Base-by-base conservation (phyloP, 2,888 invertebrate genomes). In the Pyralis farinalis region DNA sequence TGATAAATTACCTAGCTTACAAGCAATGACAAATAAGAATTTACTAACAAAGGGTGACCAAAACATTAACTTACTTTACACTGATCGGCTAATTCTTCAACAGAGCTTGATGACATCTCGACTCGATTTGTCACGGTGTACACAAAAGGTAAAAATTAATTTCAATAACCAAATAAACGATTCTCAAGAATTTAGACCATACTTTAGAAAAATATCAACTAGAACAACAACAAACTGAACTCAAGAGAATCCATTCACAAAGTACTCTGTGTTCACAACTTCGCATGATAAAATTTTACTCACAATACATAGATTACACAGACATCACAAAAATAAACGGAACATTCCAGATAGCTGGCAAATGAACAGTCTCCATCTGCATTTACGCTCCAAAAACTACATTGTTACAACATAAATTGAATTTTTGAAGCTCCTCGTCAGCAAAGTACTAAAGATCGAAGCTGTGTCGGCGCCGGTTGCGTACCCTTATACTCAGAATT, bases 21-120 rank as follows among this genome's bases (percentile, higher is more conserved):
- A 31, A 12, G 12, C 11, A 59, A 53, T 51, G 56, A 58, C 49
- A 28, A 55, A 51, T n/a, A n/a, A n/a, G 49, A 50, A 29, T 25
- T 7, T 5, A 25, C 8, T 4, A 25, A 25, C 21, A 12, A 11
- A 31, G 20, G 21, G 22, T 41, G 27, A 40, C 21, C 37, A 20
- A 7, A 12, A 25, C 22, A 36, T 21, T 8, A 31, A 29, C 10
- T 34, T 44, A 65, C 71, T 68, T 72, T 82, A 54, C 75, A 79
- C 49, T 83, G 85, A 21, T 87, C 86, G 7, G 80, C 82, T 48
- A 85, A 72, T 57, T 87, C 86, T 58, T 87, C 86, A 9, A 76
- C 76, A 8, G 85, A 86, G 61, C 84, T 85, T 40, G 77, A 75
- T 44, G 86, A 86, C 86, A 86, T 86, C 43, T 63, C 31, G 6